Conservation (phyloP, 2,888 invertebrate genomes). For the Parasteatoda lunata region DNA sequence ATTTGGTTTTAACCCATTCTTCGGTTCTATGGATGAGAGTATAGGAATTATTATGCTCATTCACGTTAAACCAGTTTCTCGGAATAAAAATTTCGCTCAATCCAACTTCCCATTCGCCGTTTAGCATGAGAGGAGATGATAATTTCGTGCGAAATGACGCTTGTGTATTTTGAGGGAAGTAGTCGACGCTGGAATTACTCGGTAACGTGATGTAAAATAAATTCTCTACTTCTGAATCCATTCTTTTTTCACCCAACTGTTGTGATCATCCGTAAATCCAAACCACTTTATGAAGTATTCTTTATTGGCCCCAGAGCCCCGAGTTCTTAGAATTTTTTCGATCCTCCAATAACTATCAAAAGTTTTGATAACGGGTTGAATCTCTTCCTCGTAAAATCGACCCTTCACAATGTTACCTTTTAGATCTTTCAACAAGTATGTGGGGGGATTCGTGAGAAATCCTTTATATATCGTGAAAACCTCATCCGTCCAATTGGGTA, state of each 20-base stretch:
- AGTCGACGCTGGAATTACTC: slow-evolving; percentile 70
- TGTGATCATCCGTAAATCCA: slow-evolving; percentile 8
- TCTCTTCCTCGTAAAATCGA: slow-evolving; percentile 33
- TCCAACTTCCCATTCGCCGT: slow-evolving; percentile 71
- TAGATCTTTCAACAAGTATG: not conserved
- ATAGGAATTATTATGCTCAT: too few species aligned
- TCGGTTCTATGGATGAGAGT: too few species aligned
- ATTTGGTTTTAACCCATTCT: too few species aligned
- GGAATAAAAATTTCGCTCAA: slow-evolving; percentile 69
- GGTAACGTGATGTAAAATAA: slow-evolving; percentile 69
- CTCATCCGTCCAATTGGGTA: slow-evolving; percentile 16
- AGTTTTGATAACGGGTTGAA: slow-evolving; percentile 24
- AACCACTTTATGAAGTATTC: slow-evolving; percentile 22
- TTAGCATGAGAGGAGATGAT: slow-evolving; percentile 65
- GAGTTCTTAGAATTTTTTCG: slow-evolving; percentile 26
- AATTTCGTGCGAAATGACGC: slow-evolving; percentile 71
- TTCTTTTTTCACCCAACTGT: slow-evolving; percentile 19
- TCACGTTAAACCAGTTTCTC: too few species aligned
- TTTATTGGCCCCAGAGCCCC: slow-evolving; percentile 10
- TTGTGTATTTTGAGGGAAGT: slow-evolving; percentile 71
- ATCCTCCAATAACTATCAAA: slow-evolving; percentile 3
- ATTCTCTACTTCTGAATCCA: slow-evolving; percentile 2
- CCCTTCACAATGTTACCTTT: slow-evolving; percentile 7
- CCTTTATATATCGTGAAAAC: not conserved
- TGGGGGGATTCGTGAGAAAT: slow-evolving; percentile 14